phyloP scores from a whole-genome alignment of 2,888 invertebrate species.

The Caenorhabditis japonica region DNA sequence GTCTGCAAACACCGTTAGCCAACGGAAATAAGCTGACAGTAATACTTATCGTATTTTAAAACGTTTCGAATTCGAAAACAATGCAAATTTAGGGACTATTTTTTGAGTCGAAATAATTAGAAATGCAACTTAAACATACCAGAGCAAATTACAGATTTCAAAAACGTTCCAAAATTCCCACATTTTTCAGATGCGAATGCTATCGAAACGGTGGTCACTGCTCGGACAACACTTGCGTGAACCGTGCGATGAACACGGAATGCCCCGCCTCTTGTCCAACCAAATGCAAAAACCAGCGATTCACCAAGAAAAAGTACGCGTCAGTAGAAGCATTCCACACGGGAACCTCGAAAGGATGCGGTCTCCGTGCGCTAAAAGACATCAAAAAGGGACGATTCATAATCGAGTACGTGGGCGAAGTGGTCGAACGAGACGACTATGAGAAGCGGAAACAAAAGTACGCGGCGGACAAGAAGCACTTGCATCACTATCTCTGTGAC shows the following conservation, averaged over 20 bases:
- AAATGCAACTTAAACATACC: too few relatives aligned
- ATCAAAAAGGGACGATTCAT: conserved; percentile 90
- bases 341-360: conserved; percentile 91
- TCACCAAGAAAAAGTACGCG: conserved; percentile 83
- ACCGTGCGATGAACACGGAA: conserved; percentile 66
- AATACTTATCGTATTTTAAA: too few relatives aligned
- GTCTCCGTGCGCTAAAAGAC: conserved; percentile 86
- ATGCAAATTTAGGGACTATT: too few relatives aligned
- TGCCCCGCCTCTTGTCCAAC: conserved; percentile 88
- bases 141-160: too few relatives aligned
- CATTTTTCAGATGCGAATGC: conserved; percentile 56
- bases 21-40: too few relatives aligned
- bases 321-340: conserved; percentile 86
- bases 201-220: conserved; percentile 29
- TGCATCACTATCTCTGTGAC: conserved; percentile 96
- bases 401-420: conserved; percentile 98
- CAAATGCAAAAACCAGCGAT: conserved; percentile 57
- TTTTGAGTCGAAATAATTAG: too few relatives aligned
- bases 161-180: too few relatives aligned
- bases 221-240: conserved; percentile 61
- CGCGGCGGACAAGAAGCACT: conserved; percentile 83
- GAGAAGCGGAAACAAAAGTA: conserved; percentile 52
- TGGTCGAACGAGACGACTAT: conserved; percentile 78
- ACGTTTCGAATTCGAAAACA: too few relatives aligned
- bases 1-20: too few relatives aligned